These are phyloP conservation scores for Caloenas nicobarica DNA, from an alignment of 2,113 vertebrate species.

Conservation along the genomic window DNA sequence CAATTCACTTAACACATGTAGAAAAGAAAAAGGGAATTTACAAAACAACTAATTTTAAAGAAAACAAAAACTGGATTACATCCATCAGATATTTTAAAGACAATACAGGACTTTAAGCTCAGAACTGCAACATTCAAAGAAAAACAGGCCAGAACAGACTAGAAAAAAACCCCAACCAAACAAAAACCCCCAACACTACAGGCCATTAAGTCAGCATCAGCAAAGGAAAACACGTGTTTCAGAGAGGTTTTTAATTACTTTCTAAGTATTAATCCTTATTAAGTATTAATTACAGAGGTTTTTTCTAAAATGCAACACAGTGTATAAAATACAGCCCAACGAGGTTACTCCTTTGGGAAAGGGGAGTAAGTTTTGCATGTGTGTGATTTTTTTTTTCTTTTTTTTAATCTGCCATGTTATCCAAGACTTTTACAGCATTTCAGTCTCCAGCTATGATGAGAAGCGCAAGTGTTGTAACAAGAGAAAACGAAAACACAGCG, in stretches of 20 bases:
- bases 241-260: constrained; percentile 17
- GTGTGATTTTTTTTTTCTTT: neutral
- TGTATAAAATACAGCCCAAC: neutral
- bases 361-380: neutral
- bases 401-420: neutral
- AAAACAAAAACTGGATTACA: constrained; percentile 33
- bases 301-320: neutral
- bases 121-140: neutral
- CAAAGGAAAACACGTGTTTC: neutral
- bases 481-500: neutral
- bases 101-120: neutral
- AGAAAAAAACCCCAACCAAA: neutral
- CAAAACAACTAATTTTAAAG: neutral
- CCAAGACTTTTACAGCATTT: fast-evolving
- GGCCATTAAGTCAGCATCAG: neutral
- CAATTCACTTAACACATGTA: neutral
- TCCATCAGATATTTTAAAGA: neutral
- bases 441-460: neutral
- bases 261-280: constrained; percentile 37
- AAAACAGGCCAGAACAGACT: neutral
- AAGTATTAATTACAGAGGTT: constrained; percentile 8
- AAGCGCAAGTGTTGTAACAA: neutral
- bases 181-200: neutral
- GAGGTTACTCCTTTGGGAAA: neutral
- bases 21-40: neutral